phyloP scores from a whole-genome alignment of 2,797 vertebrate genomes.

The Holocentrus rufus region DNA sequence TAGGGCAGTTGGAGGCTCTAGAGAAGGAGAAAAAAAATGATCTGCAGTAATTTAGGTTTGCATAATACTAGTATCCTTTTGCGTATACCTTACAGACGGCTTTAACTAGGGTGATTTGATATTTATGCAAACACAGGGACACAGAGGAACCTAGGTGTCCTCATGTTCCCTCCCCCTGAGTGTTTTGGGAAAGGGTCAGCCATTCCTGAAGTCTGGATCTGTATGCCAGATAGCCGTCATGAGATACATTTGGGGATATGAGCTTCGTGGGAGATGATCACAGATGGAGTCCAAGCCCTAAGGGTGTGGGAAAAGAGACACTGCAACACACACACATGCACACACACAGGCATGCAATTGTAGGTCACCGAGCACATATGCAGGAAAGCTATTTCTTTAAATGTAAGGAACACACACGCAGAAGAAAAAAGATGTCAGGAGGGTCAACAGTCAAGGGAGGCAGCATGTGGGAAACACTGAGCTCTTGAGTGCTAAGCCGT shows the following conservation, averaged over 20 bases:
- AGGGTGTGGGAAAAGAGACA: conserved; percentile 60
- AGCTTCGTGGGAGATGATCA: conserved; percentile 64
- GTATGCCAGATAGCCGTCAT: conserved; percentile 1
- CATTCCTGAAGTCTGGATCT: not conserved
- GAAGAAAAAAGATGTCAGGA: conserved; percentile 8
- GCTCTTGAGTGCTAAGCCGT: not conserved
- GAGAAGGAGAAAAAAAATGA: conserved; percentile 42
- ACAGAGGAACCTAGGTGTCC: not conserved
- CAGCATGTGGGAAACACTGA: conserved; percentile 7
- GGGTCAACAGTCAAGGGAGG: not conserved
- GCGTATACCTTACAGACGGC: conserved; percentile 5
- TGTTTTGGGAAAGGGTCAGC: not conserved
- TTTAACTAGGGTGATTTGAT: not conserved
- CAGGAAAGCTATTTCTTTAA: conserved; percentile 13
- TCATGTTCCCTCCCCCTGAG: conserved; percentile 34
- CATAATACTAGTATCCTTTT: conserved; percentile 29
- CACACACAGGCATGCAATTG: conserved; percentile 57
- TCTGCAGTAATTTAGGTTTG: conserved; percentile 40
- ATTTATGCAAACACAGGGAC: conserved; percentile 27
- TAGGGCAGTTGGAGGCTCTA: conserved; percentile 37
- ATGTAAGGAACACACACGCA: not conserved
- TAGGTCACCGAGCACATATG: conserved; percentile 63
- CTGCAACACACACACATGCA: conserved; percentile 54
- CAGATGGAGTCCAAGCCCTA: conserved; percentile 73
- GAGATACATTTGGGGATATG: conserved; percentile 46